These are phyloP conservation scores for Abrostola triplasia DNA, from an alignment of 2,888 invertebrate species.

Conservation along the genomic window DNA sequence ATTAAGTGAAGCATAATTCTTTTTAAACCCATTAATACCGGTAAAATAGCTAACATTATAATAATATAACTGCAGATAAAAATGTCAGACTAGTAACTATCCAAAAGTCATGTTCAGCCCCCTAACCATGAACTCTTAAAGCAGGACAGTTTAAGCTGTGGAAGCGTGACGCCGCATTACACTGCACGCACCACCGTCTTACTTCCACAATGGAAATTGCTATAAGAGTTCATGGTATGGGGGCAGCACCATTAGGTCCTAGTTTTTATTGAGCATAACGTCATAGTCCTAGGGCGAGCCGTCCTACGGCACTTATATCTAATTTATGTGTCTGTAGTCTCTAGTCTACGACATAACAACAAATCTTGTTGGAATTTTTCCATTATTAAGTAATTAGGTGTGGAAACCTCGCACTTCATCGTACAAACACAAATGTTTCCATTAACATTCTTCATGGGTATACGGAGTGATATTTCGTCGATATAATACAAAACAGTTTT, in stretches of 20 bases:
- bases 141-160: too few species aligned
- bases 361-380: constrained; percentile 35
- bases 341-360: constrained; percentile 7
- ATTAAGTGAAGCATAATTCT: not conserved
- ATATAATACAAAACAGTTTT: too few species aligned
- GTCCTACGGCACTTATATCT: constrained; percentile 40
- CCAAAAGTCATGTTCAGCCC: constrained; percentile 3
- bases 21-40: not conserved
- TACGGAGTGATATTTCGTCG: not conserved
- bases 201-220: too few species aligned
- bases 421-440: constrained; percentile 7
- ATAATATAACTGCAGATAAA: constrained; percentile 3
- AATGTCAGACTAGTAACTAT: not conserved
- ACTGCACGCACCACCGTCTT: too few species aligned
- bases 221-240: too few species aligned
- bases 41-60: not conserved
- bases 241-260: constrained; percentile 9
- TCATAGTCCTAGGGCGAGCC: constrained; percentile 31
- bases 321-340: constrained; percentile 46
- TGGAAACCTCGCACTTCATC: constrained; percentile 21
- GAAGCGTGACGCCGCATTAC: too few species aligned
- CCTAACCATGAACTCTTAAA: too few species aligned
- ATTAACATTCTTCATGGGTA: constrained; percentile 6
- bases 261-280: constrained; percentile 37
- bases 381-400: constrained; percentile 36